Evolutionary conservation across 2,113 vertebrate genomes (phyloP).

Genomic region (Oceanites oceanicus): DNA sequence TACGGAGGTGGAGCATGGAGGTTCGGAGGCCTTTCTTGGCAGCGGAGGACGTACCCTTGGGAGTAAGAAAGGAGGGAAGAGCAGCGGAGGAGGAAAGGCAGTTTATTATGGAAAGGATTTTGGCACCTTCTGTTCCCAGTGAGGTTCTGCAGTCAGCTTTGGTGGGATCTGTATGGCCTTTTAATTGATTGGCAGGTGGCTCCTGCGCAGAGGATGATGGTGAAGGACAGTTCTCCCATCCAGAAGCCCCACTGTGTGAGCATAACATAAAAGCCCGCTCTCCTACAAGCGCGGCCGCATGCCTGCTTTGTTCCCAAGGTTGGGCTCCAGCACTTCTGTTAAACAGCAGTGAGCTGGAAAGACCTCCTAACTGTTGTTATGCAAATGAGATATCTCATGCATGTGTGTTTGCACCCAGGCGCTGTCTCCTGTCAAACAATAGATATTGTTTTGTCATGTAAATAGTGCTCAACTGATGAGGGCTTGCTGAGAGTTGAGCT

Average conservation of each 20-base stretch:
- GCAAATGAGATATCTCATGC: background rate
- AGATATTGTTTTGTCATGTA: slow-evolving; percentile 14
- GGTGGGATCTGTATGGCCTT: background rate
- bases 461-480: background rate
- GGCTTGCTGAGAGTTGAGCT: background rate
- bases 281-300: background rate
- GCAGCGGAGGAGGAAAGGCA: background rate
- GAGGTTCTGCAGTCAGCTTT: background rate
- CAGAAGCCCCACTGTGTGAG: background rate
- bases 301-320: slow-evolving; percentile 15
- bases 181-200: background rate
- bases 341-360: slow-evolving; percentile 41
- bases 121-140: background rate
- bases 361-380: slow-evolving; percentile 6
- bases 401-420: background rate
- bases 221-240: background rate
- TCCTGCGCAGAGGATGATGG: background rate
- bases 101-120: background rate
- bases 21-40: background rate
- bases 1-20: background rate
- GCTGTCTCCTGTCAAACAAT: background rate
- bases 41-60: background rate
- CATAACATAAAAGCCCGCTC: background rate
- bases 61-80: background rate
- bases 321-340: background rate